Evolutionary conservation across 2,888 invertebrate genomes (phyloP), one percentile per base, ranked within the genome.

Genomic region (Mesochorus sp.): DNA sequence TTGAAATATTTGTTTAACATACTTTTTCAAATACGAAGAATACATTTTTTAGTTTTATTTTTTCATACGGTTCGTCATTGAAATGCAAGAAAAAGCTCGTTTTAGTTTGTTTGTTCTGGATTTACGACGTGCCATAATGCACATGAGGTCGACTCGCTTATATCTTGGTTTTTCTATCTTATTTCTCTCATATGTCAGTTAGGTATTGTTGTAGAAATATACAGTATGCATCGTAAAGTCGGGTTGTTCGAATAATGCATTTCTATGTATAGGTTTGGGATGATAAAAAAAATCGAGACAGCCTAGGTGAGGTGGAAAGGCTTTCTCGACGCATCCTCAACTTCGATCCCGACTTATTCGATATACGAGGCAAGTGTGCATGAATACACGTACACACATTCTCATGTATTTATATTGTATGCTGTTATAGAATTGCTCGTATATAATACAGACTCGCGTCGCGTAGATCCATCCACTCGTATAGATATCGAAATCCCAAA

Each of bases 331-430:
- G 47, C 21, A 19, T 73, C 12, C 57, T 47, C 37, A 67, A 42
- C 51, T 59, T 51, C 74, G 66, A 67, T 61, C 74, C 75, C 67
- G 74, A 67, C 67, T 74, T 67, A 74, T 74, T 67, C 59, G 59
- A 67, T 59, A 59, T 51, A 42, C 64, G 24, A 8, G 34, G 28
- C 59, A 31, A 47, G 42, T 51, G 10, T 53, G 61, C 37, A 21
- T 8, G 24, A 10, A 59, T 19, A 44, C 21, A 19, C 17, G 4
- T n/a, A 39, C 34, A 24, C 44, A 44, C 24, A 64, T 42, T 37
- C 51, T 8, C 17, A 14, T 14, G 2, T 17, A 26, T 34, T 1
- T 10, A 14, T 28, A 57, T 28, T 28, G 10, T 53, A 24, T 53
- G n/a, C 19, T 12, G 19, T 6, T 44, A 47, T 44, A 44, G 51